Evolutionary conservation across 2,888 invertebrate species (phyloP).

Genomic region (Zygothrica quintamaculata): DNA sequence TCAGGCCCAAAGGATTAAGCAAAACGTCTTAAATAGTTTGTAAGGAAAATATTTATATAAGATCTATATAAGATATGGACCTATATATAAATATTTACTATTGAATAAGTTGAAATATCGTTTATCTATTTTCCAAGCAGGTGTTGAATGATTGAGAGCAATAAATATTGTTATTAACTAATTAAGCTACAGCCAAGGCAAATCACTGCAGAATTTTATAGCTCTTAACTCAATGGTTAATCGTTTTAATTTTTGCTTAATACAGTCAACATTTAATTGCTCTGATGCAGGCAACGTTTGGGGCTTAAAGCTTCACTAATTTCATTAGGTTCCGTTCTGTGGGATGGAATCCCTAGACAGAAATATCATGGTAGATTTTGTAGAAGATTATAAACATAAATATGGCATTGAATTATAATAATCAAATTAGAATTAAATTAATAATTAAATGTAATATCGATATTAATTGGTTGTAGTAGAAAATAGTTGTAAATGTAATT

Average conservation of each 20-base stretch:
- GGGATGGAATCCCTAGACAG: slow-evolving; percentile 3
- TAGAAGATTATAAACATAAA: no score
- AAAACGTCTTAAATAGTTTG: no score
- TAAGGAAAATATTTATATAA: no score
- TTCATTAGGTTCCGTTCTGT: slow-evolving; percentile 25
- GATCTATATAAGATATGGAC: no score
- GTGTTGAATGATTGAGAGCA: no score
- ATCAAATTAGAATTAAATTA: slow-evolving; percentile 50
- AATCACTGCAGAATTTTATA: not conserved
- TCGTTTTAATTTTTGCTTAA: slow-evolving; percentile 7
- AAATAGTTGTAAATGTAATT: not conserved
- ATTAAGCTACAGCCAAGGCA: not conserved
- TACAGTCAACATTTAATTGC: slow-evolving; percentile 32
- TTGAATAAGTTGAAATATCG: no score
- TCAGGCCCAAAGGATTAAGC: no score
- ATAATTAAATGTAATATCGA: slow-evolving; percentile 32
- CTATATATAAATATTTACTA: no score
- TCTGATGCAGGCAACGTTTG: slow-evolving; percentile 23
- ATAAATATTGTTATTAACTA: no score
- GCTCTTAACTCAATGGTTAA: slow-evolving; percentile 6
- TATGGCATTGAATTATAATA: not conserved
- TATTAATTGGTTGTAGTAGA: not conserved
- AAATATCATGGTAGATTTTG: slow-evolving; percentile 30
- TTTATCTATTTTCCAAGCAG: no score
- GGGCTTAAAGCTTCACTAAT: slow-evolving; percentile 25